These are phyloP conservation scores for Coendou prehensilis DNA, from an alignment of 2,797 vertebrate genomes.

Conservation along the genomic window DNA sequence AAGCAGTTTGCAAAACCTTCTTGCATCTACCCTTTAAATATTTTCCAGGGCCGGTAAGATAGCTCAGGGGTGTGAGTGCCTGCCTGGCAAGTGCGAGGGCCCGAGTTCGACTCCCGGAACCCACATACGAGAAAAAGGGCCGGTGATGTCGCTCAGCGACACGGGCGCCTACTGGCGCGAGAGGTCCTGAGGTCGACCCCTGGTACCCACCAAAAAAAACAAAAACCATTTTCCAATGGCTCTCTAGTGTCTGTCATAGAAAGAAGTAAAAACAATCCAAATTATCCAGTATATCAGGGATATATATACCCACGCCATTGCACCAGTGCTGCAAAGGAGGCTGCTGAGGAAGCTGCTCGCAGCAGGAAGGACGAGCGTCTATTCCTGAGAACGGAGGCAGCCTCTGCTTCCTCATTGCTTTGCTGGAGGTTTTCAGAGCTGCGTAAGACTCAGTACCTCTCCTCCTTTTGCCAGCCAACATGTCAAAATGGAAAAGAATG, in stretches of 20 bases:
- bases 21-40: neutral
- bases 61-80: too few species aligned
- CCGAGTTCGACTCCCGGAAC: too few species aligned
- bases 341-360: neutral
- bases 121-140: too few species aligned
- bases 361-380: neutral
- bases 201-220: too few species aligned
- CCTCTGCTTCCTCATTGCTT: neutral
- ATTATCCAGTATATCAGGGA: neutral
- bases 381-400: neutral
- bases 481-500: neutral
- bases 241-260: neutral
- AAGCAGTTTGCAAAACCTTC: neutral
- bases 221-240: neutral
- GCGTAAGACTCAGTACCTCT: fast-evolving
- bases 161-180: too few species aligned
- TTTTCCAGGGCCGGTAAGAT: neutral
- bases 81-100: too few species aligned
- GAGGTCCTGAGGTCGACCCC: too few species aligned
- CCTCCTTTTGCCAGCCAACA: neutral
- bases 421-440: neutral
- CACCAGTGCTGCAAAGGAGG: neutral
- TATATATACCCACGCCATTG: neutral
- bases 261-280: neutral
- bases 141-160: too few species aligned